Percentiles rank a stretch among this genome's conserved stretches.
Evolutionary conservation across 2,113 vertebrate species (phyloP).

Genomic region (Lepus timidus): DNA sequence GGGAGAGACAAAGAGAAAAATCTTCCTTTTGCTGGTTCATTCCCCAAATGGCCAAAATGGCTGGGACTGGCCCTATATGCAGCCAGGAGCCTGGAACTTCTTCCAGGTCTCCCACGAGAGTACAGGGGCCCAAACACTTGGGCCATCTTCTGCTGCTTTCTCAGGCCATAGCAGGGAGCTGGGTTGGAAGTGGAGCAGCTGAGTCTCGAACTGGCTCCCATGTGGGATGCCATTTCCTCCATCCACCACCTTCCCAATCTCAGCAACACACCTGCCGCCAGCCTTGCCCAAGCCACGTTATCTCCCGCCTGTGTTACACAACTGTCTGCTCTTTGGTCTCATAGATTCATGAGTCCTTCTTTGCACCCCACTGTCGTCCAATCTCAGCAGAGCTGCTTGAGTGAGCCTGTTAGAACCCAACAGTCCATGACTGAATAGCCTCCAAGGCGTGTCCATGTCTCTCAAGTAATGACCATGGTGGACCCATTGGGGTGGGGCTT

Average conservation of each 20-base stretch:
- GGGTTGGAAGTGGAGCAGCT: too few relatives aligned
- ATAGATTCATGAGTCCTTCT: not conserved
- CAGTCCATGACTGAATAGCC: not conserved
- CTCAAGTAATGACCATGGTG: not conserved
- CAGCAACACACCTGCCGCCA: not conserved
- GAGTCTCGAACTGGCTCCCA: too few relatives aligned
- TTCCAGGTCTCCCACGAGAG: too few relatives aligned
- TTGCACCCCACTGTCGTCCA: not conserved
- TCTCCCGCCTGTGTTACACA: not conserved
- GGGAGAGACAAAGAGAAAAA: too few relatives aligned
- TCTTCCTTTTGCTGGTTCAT: too few relatives aligned
- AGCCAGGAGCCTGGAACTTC: too few relatives aligned
- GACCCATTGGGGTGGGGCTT: not conserved
- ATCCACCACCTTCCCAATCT: not conserved
- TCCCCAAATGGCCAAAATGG: too few relatives aligned
- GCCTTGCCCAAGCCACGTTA: too few relatives aligned
- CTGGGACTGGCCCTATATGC: too few relatives aligned
- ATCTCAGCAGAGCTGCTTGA: not conserved
- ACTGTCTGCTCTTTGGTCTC: not conserved
- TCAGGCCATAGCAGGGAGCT: too few relatives aligned
- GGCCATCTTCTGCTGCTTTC: too few relatives aligned
- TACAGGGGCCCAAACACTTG: too few relatives aligned
- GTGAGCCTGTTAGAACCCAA: not conserved
- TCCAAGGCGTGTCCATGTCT: not conserved
- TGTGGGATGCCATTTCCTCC: not conserved